Evolutionary conservation across 2,113 vertebrate species (phyloP).

Genomic region (Perca fluviatilis): DNA sequence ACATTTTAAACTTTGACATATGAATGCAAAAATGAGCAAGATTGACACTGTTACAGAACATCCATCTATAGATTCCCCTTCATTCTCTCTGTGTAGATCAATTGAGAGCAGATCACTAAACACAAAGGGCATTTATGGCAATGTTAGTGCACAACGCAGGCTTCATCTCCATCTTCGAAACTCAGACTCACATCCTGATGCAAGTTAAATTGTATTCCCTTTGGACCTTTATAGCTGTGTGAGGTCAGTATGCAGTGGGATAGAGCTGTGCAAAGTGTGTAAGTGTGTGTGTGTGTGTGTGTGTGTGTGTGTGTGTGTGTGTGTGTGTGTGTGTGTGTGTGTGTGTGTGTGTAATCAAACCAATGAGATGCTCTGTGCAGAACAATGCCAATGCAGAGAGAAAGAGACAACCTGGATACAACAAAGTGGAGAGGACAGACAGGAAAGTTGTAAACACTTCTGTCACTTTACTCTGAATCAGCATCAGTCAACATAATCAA

Average conservation of each 20-base stretch:
- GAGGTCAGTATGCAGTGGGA: constrained; percentile 8
- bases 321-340: no score
- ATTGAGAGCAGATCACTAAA: background rate
- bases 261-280: background rate
- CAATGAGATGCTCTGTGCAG: constrained; percentile 8
- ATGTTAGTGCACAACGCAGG: background rate
- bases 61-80: constrained; percentile 15
- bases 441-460: background rate
- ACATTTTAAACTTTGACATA: constrained; percentile 21
- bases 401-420: background rate
- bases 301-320: background rate
- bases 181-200: background rate
- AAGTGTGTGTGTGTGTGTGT: background rate
- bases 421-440: background rate
- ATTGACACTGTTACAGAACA: constrained; percentile 14
- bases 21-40: constrained; percentile 8
- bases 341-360: background rate
- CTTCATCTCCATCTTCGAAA: constrained; percentile 1
- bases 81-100: background rate
- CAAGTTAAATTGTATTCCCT: constrained; percentile 45
- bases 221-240: constrained; percentile 45
- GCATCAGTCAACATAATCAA: constrained; percentile 11
- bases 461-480: constrained; percentile 12
- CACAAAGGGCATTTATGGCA: constrained; percentile 3
- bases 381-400: background rate